Conservation (phyloP, 2,113 vertebrate genomes). For the Stigmatopora argus region DNA sequence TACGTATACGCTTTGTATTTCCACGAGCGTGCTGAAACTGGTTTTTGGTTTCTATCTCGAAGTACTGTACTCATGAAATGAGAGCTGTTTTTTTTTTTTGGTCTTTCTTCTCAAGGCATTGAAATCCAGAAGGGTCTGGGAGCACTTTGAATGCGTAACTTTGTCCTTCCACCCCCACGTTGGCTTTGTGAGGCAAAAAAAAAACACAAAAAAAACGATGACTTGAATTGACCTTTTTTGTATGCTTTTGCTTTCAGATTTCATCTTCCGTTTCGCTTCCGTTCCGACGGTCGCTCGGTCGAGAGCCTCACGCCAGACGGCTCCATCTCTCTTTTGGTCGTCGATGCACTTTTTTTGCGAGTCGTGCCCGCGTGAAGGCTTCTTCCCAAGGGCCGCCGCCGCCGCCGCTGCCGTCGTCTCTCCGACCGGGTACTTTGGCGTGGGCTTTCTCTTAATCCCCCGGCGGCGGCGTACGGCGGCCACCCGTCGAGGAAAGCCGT, state of each 20-base stretch:
- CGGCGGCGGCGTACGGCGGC: too few species aligned
- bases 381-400: conserved; percentile 45
- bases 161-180: conserved; percentile 50
- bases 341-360: conserved; percentile 66
- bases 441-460: conserved; percentile 38
- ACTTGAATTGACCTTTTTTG: conserved; percentile 50
- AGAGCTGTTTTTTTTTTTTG: conserved; percentile 55
- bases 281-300: conserved; percentile 43
- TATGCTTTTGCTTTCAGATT: conserved; percentile 26
- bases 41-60: conserved; percentile 61
- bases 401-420: conserved; percentile 37
- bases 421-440: conserved; percentile 50
- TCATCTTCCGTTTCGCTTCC: conserved; percentile 30
- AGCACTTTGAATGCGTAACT: conserved; percentile 36
- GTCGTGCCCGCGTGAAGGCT: conserved; percentile 60
- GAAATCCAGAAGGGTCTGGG: conserved; percentile 58
- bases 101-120: conserved; percentile 46
- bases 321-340: conserved; percentile 50
- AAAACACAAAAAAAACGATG: conserved; percentile 37
- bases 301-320: conserved; percentile 35
- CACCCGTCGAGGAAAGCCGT: too few species aligned
- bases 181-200: conserved; percentile 59
- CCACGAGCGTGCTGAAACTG: conserved; percentile 58
- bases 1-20: conserved; percentile 37
- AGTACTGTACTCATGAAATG: conserved; percentile 77